Conservation (phyloP, 2,888 invertebrate species). For the Drosophila pseudotakahashii region DNA sequence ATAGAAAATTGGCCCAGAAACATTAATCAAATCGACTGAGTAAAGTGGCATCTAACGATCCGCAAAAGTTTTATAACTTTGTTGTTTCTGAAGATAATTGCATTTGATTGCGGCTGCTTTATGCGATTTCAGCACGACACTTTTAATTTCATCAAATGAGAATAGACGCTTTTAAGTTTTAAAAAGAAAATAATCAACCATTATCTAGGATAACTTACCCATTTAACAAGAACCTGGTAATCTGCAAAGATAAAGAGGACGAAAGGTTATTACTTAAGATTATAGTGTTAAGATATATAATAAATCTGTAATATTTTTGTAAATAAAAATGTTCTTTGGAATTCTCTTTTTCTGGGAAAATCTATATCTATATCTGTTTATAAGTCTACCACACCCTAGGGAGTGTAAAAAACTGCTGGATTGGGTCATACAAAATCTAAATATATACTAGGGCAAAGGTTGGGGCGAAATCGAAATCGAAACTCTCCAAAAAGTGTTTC, state of each 20-base stretch:
- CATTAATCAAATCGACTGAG: constrained; percentile 8
- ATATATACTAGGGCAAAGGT: not conserved
- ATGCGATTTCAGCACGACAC: not conserved
- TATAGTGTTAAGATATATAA: no score
- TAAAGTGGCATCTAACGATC: constrained; percentile 19
- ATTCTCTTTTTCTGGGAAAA: no score
- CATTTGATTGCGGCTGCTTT: not conserved
- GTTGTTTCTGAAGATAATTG: constrained; percentile 9
- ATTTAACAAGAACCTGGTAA: constrained; percentile 3
- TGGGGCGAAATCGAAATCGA: not conserved
- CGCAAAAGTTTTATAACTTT: constrained; percentile 8
- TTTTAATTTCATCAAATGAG: not conserved
- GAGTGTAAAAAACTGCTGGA: constrained; percentile 3
- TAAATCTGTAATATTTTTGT: no score
- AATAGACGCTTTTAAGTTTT: not conserved
- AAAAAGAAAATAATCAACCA: not conserved
- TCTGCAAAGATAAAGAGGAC: not conserved
- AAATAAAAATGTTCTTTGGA: no score
- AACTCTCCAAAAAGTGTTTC: not conserved
- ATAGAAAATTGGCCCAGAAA: constrained; percentile 10
- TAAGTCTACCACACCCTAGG: constrained; percentile 4
- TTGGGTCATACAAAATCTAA: not conserved
- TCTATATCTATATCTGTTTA: constrained; percentile 3
- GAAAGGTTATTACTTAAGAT: not conserved
- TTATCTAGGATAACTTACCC: not conserved